Conservation (phyloP, 2,888 invertebrate species). For the Empis stercorea region DNA sequence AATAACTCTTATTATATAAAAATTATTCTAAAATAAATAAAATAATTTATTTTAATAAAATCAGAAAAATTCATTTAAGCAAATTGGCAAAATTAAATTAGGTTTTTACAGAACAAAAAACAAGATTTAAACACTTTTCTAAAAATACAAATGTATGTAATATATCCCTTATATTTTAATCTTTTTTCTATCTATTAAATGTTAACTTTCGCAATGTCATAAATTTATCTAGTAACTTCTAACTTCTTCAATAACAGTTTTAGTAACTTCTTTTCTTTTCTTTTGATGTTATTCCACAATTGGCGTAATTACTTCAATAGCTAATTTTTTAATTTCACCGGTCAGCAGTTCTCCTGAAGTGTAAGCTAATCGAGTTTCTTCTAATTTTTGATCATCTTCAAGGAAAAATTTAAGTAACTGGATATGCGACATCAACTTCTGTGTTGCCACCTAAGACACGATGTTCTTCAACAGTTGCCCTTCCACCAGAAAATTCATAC, state of each 20-base stretch:
- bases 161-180: too few species aligned
- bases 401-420: slow-evolving; percentile 91
- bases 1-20: too few species aligned
- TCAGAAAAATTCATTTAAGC: too few species aligned
- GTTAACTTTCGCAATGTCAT: slow-evolving; percentile 70
- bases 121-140: too few species aligned
- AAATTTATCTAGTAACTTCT: slow-evolving; percentile 63
- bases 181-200: too few species aligned
- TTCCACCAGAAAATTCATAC: slow-evolving; percentile 97
- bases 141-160: too few species aligned
- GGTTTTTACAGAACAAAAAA: too few species aligned
- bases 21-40: too few species aligned
- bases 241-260: too few species aligned
- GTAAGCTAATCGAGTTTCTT: slow-evolving; percentile 44
- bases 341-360: slow-evolving; percentile 70
- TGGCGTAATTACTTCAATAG: slow-evolving; percentile 66
- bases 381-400: slow-evolving; percentile 79
- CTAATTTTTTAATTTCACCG: slow-evolving; percentile 85
- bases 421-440: slow-evolving; percentile 86
- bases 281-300: slow-evolving; percentile 74
- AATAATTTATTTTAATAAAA: too few species aligned
- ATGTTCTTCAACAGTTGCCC: slow-evolving; percentile 87
- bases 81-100: too few species aligned
- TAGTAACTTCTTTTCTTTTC: slow-evolving; percentile 61
- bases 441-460: slow-evolving; percentile 84